phyloP scores from a whole-genome alignment of 2,888 invertebrate species.

The Therioaphis trifolii region DNA sequence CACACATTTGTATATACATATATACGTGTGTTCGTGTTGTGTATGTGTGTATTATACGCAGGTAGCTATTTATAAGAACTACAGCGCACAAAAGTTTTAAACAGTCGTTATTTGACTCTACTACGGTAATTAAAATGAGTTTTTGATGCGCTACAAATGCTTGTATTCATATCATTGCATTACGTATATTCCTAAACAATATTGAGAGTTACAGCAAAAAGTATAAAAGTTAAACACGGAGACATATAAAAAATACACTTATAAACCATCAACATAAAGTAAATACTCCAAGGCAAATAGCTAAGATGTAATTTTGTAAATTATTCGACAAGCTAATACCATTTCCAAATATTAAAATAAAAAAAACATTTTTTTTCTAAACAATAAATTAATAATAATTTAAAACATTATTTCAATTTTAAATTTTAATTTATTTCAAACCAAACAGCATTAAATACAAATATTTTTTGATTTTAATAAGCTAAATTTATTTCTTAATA shows the following conservation, averaged over 20 bases:
- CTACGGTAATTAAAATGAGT: conserved; percentile 15
- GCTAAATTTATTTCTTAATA: too few species aligned
- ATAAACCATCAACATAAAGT: too few species aligned
- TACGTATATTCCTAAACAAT: background rate
- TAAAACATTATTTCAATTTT: background rate
- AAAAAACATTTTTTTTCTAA: background rate
- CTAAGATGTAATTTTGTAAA: too few species aligned
- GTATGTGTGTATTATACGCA: background rate
- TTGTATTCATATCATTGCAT: background rate
- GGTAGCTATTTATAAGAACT: background rate
- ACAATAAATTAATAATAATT: background rate
- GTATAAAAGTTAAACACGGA: background rate
- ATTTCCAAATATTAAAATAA: too few species aligned
- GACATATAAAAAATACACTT: too few species aligned
- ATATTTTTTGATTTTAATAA: too few species aligned
- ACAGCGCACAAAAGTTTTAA: background rate
- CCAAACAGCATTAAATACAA: too few species aligned
- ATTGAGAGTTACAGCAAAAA: background rate
- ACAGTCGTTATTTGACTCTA: conserved; percentile 10
- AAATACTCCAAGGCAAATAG: too few species aligned
- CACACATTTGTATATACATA: background rate
- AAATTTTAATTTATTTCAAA: too few species aligned
- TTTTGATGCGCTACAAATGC: background rate
- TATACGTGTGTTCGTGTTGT: background rate
- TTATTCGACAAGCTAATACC: too few species aligned